Conservation (phyloP, 53 echinoderm and acorn worm genomes). For the Echinometra lucunter region DNA sequence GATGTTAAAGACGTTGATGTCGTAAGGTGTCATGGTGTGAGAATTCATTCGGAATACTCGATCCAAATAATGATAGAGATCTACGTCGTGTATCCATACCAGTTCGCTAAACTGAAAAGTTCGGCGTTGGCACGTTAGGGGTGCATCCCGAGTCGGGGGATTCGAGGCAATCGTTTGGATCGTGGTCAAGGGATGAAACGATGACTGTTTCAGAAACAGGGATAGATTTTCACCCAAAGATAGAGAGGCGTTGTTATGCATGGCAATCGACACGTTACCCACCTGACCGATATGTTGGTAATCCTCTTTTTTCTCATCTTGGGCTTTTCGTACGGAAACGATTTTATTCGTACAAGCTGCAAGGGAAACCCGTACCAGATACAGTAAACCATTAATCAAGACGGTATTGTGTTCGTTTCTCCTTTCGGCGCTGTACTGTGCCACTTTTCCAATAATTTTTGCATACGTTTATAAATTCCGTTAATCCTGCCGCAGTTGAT, state of each 20-base stretch:
- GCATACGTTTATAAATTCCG: background rate
- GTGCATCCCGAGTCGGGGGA: too few species aligned
- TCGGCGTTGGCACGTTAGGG: too few species aligned
- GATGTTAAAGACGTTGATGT: background rate
- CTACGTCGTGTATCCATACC: background rate
- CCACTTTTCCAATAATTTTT: background rate
- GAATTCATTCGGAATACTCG: background rate
- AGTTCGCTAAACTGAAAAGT: constrained; percentile 11
- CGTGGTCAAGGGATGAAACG: background rate
- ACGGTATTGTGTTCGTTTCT: background rate
- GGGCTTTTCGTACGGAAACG: background rate
- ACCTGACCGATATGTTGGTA: background rate
- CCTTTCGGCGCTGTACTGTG: background rate
- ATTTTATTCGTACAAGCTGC: background rate
- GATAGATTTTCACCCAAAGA: background rate
- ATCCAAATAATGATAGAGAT: constrained; percentile 4
- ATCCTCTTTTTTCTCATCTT: background rate
- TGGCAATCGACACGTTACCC: background rate
- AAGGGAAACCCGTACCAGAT: background rate
- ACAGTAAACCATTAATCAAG: background rate
- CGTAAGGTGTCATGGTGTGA: background rate
- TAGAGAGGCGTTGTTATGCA: background rate
- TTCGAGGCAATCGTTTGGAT: too few species aligned
- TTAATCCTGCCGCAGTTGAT: background rate
- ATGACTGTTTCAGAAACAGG: background rate